Percentiles rank a stretch among this genome's conserved stretches.
phyloP scores from a whole-genome alignment of 2,113 vertebrate species.

The Camelus dromedarius region DNA sequence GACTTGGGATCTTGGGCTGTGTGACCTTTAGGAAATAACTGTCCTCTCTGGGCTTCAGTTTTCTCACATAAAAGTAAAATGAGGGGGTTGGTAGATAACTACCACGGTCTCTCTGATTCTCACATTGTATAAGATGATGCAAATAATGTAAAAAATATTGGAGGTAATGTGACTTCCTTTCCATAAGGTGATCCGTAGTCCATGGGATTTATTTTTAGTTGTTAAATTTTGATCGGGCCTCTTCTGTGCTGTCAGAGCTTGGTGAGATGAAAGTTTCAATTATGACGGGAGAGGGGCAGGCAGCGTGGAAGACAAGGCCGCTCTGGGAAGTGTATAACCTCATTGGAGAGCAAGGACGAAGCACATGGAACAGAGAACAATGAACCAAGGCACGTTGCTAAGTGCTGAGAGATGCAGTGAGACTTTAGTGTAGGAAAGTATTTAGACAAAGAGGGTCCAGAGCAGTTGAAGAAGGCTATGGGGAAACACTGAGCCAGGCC shows the following conservation, averaged over 20 bases:
- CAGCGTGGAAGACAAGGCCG: neutral
- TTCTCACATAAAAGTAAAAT: neutral
- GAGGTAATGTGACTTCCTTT: neutral
- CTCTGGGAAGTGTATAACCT: neutral
- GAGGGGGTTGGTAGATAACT: neutral
- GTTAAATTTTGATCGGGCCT: neutral
- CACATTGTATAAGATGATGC: neutral
- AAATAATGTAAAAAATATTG: neutral
- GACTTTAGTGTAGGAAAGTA: too few relatives aligned
- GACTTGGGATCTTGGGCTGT: neutral
- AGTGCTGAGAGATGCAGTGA: fast-evolving
- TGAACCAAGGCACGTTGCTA: fast-evolving
- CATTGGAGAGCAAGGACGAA: neutral
- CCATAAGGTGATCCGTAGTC: neutral
- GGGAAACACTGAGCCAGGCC: neutral
- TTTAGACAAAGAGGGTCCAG: neutral
- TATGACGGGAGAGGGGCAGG: neutral
- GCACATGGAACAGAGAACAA: fast-evolving
- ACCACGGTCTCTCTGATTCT: neutral
- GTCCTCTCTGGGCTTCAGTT: neutral
- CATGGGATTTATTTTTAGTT: neutral
- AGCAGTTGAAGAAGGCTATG: neutral
- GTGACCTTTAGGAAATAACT: neutral
- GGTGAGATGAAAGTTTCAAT: neutral
- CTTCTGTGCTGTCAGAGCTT: too few relatives aligned